phyloP scores from a whole-genome alignment of 2,888 invertebrate species.

The Pantelozetes paolii region DNA sequence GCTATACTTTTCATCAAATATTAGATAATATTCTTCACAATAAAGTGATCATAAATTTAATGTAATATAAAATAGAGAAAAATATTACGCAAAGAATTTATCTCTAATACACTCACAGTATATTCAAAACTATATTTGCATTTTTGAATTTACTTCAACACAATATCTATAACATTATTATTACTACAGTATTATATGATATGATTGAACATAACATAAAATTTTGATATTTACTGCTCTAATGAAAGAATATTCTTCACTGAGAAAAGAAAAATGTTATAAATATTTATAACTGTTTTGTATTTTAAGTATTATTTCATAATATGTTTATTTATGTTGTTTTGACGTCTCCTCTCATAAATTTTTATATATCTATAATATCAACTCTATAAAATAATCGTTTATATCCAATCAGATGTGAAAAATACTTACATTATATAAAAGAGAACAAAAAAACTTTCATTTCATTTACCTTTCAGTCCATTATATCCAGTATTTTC shows the following conservation, averaged over 20 bases:
- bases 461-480: constrained; percentile 7
- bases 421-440: background rate
- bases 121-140: background rate
- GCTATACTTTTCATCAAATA: background rate
- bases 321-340: constrained; percentile 27
- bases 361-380: constrained; percentile 30
- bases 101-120: too few species aligned
- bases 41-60: background rate
- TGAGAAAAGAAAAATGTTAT: background rate
- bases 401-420: background rate
- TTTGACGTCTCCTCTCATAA: constrained; percentile 27
- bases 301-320: constrained; percentile 16
- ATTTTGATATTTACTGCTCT: background rate
- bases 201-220: background rate
- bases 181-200: too few species aligned
- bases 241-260: background rate
- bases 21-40: background rate
- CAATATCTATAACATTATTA: too few species aligned
- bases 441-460: background rate
- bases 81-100: background rate
- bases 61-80: background rate
- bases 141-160: background rate
- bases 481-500: background rate
- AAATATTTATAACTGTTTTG: background rate
- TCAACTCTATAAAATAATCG: background rate